Evolutionary conservation across 2,797 vertebrate genomes (phyloP), one percentile per base, ranked within the genome.

Genomic region (Huso huso): DNA sequence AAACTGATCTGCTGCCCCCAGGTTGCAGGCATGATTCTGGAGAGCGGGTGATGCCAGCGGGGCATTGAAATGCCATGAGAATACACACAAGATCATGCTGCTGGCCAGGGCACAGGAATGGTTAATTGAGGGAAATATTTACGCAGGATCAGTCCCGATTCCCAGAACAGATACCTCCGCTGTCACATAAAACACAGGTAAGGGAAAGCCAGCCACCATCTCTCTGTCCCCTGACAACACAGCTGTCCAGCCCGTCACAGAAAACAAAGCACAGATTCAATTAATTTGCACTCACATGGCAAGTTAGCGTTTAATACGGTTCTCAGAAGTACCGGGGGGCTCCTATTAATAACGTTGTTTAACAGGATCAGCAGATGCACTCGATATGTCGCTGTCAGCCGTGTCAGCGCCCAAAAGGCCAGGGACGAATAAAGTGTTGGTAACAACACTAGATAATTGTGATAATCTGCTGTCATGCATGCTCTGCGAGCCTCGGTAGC

Each of bases 401-500:
- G 73, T 74, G 73, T 79, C 73, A 76, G 72, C 69, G 74, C 76
- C 69, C 57, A 74, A 87, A 86, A 86, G 81, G 73, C 81, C 81
- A 83, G 75, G 79, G 82, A 83, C 74, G 80, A 87, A 84, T 66
- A 76, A 69, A 83, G 81, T 84, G 72, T 80, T 76, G 69, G 73
- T 70, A 76, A 79, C 79, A 79, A 87, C 81, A 84, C 79, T 79
- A 76, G 76, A 84, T 79, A 83, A 81, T 83, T 82, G 79, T 75
- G 80, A 79, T 83, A 82, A 82, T 85, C 83, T 86, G 73, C 75
- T 75, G 64, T 61, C 74, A 81, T 52, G 73, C 75, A 71, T 88
- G 76, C 77, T 73, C 78, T 23, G 70, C 81, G 49, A 80, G 78
- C 74, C 77, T 78, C 75, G 65, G 52, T 75, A 73, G 73, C 77